A percentile compares a stretch with the other conserved stretches of the same genome.
phyloP scores from a whole-genome alignment of 2,888 invertebrate genomes.

The Xanthia icteritia region DNA sequence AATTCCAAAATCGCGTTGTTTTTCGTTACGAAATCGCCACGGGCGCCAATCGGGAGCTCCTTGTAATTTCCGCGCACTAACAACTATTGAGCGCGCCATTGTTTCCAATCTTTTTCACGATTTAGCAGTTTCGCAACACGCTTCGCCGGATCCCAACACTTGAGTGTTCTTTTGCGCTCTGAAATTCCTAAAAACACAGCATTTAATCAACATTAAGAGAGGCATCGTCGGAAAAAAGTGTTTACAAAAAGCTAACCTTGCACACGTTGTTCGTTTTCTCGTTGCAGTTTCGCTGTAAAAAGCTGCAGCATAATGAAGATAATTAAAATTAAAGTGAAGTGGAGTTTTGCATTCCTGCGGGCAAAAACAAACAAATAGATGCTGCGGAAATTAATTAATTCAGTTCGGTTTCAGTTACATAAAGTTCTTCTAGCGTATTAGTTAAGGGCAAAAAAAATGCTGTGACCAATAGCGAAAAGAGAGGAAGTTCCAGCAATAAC shows the following conservation, averaged over 20 bases:
- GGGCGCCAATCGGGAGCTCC: slow-evolving; percentile 70
- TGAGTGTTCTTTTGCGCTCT: slow-evolving; percentile 54
- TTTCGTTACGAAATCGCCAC: slow-evolving; percentile 74
- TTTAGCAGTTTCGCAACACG: slow-evolving; percentile 71
- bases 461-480: slow-evolving; percentile 18
- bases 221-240: slow-evolving; percentile 54
- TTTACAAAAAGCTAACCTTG: slow-evolving; percentile 47
- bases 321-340: slow-evolving; percentile 54
- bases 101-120: slow-evolving; percentile 74
- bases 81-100: slow-evolving; percentile 78
- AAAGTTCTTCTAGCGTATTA: slow-evolving; percentile 5
- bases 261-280: slow-evolving; percentile 54
- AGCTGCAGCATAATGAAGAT: slow-evolving; percentile 53
- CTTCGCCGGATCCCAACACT: slow-evolving; percentile 63
- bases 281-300: slow-evolving; percentile 41
- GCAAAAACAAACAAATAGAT: slow-evolving; percentile 24
- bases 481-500: slow-evolving; percentile 18
- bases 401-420: slow-evolving; percentile 21
- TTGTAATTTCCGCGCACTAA: slow-evolving; percentile 82
- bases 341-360: slow-evolving; percentile 27
- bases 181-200: slow-evolving; percentile 65
- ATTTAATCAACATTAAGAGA: slow-evolving; percentile 68
- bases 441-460: slow-evolving; percentile 13
- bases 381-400: slow-evolving; percentile 33
- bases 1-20: slow-evolving; percentile 81